Evolutionary conservation across 1,140 invertebrate species (phyloP).

Genomic region (Brachionus plicatilis): DNA sequence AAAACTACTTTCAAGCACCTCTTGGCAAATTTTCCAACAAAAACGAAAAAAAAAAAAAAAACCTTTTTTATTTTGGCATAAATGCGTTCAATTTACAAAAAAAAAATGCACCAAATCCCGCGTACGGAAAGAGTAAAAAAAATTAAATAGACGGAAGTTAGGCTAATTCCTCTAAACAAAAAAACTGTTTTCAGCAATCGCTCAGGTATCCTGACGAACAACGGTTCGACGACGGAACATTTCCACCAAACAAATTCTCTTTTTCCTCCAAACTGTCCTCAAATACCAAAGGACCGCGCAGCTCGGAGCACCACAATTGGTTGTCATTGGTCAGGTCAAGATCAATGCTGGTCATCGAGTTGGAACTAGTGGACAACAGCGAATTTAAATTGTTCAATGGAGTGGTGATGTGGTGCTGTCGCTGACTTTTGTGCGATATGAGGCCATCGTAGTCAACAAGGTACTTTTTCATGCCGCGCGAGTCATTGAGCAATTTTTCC

Average conservation of each 20-base stretch:
- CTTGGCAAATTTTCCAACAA: neutral
- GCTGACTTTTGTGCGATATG: neutral
- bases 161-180: neutral
- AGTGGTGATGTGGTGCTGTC: neutral
- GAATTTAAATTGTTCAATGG: neutral
- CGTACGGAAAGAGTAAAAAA: neutral
- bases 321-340: neutral
- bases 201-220: slow-evolving; percentile 19
- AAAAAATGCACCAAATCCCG: neutral
- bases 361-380: neutral
- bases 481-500: slow-evolving; percentile 29
- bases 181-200: slow-evolving; percentile 5
- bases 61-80: neutral
- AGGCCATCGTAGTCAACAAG: slow-evolving; percentile 25
- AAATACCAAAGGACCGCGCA: neutral
- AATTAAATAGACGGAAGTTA: neutral
- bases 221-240: neutral
- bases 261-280: neutral
- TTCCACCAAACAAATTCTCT: neutral
- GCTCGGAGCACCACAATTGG: neutral
- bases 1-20: neutral
- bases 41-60: neutral
- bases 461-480: slow-evolving; percentile 39
- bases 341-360: neutral
- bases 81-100: neutral